These are phyloP conservation scores for Epinephelus coioides DNA, from an alignment of 2,797 vertebrate genomes.

Conservation along the genomic window DNA sequence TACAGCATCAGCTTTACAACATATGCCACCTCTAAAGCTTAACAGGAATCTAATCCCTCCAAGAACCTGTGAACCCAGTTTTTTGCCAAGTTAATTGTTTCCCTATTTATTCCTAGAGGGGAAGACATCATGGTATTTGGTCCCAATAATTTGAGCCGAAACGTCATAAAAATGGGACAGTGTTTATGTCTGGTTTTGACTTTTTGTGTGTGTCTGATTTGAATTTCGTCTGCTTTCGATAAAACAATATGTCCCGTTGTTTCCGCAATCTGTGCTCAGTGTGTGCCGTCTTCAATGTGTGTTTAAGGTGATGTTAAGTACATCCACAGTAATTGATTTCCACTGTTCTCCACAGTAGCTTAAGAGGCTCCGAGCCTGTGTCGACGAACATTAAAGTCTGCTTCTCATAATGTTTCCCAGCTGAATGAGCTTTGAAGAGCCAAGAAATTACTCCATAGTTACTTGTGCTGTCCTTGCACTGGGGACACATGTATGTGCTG, in stretches of 20 bases:
- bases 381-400: constrained; percentile 29
- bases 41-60: constrained; percentile 28
- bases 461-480: constrained; percentile 7
- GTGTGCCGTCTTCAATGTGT: not conserved
- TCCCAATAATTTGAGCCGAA: not conserved
- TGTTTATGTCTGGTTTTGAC: constrained; percentile 12
- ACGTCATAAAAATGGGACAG: not conserved
- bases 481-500: not conserved
- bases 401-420: constrained; percentile 36
- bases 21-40: constrained; percentile 22
- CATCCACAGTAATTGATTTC: constrained; percentile 53
- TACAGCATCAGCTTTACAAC: constrained; percentile 16
- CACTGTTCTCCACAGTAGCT: constrained; percentile 38
- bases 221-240: constrained; percentile 15
- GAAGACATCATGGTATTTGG: constrained; percentile 6
- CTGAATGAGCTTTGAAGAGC: constrained; percentile 45
- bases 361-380: constrained; percentile 16
- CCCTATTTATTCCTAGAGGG: not conserved
- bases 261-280: constrained; percentile 29
- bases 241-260: constrained; percentile 19
- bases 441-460: constrained; percentile 29
- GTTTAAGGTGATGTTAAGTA: constrained; percentile 42
- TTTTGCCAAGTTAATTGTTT: constrained; percentile 11
- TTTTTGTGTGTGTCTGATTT: constrained; percentile 5
- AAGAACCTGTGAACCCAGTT: constrained; percentile 25